Base-by-base conservation (phyloP, 2,797 vertebrate species). In the Megalops cyprinoides region DNA sequence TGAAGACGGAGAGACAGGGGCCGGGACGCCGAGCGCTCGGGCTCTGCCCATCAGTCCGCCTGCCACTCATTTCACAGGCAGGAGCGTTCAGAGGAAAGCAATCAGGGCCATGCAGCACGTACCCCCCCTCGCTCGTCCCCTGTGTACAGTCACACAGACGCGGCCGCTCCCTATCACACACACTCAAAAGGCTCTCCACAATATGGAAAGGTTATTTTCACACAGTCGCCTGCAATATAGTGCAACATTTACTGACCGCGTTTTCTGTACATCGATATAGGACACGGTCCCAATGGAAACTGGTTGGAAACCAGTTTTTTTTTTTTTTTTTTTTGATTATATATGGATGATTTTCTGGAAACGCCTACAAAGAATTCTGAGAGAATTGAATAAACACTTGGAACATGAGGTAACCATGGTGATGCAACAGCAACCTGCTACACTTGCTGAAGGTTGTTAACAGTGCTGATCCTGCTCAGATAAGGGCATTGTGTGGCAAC, bases 341-440 rank as follows among this genome's bases (percentile, higher is more conserved):
- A 51, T 62, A 42, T 37, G 23, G 42, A 56, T 28, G 23, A 76
- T 15, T 76, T 67, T 67, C 73, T 76, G 31, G 44, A 65, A 65
- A 49, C 23, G 60, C 37, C 42, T 48, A 51, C 39, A 48, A 78
- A 78, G 56, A 65, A 49, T 31, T 49, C 3, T 1, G 31, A 51
- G 31, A n/a, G 58, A 34, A 53, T 76, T 51, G 39, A 48, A 76
- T 42, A 28, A 42, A 77, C 44, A 65, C 48, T 44, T 53, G 34
- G 74, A 74, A 74, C 46, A 75, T 34, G 71, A 31, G 48, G 69
- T 84, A 78, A 55, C 76, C 76, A 81, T 71, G 76, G 69, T 79
- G 69, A 69, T 31, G 37, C n/a, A 76, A 80, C 49, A 37, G 69
- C 62, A 74, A 74, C 79, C 15, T 60, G 39, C 53, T 53, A 53